Conservation (phyloP, 2,113 vertebrate species). For the Tachysurus fulvidraco region DNA sequence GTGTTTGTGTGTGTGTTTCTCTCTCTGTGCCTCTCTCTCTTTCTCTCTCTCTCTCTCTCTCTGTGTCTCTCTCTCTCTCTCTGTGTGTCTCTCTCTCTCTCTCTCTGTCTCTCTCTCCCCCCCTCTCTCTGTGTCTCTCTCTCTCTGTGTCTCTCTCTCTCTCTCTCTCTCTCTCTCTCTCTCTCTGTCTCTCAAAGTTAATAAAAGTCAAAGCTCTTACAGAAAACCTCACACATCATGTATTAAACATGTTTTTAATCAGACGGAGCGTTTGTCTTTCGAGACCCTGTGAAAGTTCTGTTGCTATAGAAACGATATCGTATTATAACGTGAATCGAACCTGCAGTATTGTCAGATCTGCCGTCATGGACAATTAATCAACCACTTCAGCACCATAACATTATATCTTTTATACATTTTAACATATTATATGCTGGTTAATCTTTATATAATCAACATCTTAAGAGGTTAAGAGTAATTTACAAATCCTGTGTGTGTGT, state of each 20-base stretch:
- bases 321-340: background rate
- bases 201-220: background rate
- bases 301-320: background rate
- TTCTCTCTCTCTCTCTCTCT: too few relatives aligned
- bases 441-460: background rate
- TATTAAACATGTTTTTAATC: too few relatives aligned
- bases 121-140: conserved; percentile 61
- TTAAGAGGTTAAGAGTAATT: too few relatives aligned
- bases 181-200: background rate
- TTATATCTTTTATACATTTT: too few relatives aligned
- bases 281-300: background rate
- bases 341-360: background rate
- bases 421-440: too few relatives aligned
- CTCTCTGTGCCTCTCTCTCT: too few relatives aligned
- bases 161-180: background rate
- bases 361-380: background rate
- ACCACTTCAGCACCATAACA: background rate
- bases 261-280: too few relatives aligned
- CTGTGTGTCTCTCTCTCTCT: too few relatives aligned
- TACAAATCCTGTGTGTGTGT: background rate
- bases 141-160: too few relatives aligned
- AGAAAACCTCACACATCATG: background rate
- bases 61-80: too few relatives aligned
- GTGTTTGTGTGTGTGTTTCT: too few relatives aligned
- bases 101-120: too few relatives aligned